phyloP scores from a whole-genome alignment of 2,888 invertebrate species.

The Caenorhabditis sp. region DNA sequence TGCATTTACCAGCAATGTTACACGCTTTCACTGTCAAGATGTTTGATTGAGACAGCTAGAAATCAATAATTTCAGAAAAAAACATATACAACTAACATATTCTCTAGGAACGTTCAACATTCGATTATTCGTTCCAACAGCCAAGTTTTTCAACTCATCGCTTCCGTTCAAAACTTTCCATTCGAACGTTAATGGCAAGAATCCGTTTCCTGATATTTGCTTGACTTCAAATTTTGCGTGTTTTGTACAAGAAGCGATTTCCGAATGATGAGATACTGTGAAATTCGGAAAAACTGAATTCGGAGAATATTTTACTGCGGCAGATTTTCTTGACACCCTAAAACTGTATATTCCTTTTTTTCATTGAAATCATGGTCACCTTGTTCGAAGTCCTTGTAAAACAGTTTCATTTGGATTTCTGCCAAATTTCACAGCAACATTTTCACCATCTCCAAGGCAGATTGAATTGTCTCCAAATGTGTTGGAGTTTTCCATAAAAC shows the following conservation, averaged over 20 bases:
- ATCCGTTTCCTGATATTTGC: conserved; percentile 42
- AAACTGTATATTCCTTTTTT: neutral
- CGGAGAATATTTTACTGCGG: conserved; percentile 22
- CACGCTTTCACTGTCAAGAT: conserved; percentile 30
- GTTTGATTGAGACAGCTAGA: conserved; percentile 22
- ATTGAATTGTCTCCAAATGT: conserved; percentile 34
- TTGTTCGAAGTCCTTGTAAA: conserved; percentile 25
- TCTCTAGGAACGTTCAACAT: conserved; percentile 25
- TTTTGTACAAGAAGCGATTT: conserved; percentile 33
- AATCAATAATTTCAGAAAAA: neutral
- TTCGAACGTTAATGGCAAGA: conserved; percentile 22
- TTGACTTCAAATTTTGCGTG: conserved; percentile 32
- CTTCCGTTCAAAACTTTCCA: conserved; percentile 38
- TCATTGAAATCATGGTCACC: neutral
- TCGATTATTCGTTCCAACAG: conserved; percentile 19
- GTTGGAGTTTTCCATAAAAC: conserved; percentile 12
- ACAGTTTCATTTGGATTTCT: conserved; percentile 21
- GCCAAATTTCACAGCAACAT: conserved; percentile 35
- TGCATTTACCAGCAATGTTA: conserved; percentile 42
- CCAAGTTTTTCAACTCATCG: conserved; percentile 13
- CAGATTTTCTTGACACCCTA: conserved; percentile 10
- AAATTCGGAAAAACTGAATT: conserved; percentile 39
- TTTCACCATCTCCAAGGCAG: conserved; percentile 38
- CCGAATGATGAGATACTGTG: conserved; percentile 33
- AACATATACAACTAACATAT: conserved; percentile 8